A percentile compares a stretch with the other conserved stretches of the same genome.
Evolutionary conservation across 2,797 vertebrate genomes (phyloP).

Genomic region (Sebastes nivosus): DNA sequence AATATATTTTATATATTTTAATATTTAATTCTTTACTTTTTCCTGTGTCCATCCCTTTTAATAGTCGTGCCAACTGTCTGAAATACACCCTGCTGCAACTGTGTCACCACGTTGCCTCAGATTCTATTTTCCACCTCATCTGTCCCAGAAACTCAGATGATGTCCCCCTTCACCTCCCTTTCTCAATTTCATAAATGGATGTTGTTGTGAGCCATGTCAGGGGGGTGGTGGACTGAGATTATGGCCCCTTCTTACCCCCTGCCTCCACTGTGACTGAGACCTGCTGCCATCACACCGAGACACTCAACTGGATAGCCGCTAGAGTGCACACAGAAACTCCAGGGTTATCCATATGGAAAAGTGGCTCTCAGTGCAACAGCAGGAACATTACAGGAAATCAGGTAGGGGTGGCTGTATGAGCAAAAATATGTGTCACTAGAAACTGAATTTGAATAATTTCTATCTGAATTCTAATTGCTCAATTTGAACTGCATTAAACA

Average conservation of each 20-base stretch:
- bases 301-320: constrained; percentile 21
- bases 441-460: too few species aligned
- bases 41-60: not conserved
- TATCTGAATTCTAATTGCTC: too few species aligned
- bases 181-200: constrained; percentile 52
- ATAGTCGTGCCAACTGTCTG: not conserved
- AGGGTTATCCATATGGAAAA: constrained; percentile 19
- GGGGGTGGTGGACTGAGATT: constrained; percentile 25
- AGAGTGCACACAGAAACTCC: not conserved
- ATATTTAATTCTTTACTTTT: too few species aligned
- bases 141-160: constrained; percentile 29
- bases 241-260: constrained; percentile 24
- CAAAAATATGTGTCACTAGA: too few species aligned
- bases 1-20: not conserved
- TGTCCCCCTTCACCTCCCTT: not conserved
- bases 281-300: constrained; percentile 32
- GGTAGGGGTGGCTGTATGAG: not conserved
- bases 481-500: too few species aligned
- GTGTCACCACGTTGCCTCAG: constrained; percentile 40
- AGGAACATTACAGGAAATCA: not conserved
- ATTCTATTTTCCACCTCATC: constrained; percentile 58
- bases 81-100: constrained; percentile 1
- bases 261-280: constrained; percentile 21
- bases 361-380: not conserved
- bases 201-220: constrained; percentile 39